Conservation (phyloP, 2,888 invertebrate genomes). For the Unio pictorum region DNA sequence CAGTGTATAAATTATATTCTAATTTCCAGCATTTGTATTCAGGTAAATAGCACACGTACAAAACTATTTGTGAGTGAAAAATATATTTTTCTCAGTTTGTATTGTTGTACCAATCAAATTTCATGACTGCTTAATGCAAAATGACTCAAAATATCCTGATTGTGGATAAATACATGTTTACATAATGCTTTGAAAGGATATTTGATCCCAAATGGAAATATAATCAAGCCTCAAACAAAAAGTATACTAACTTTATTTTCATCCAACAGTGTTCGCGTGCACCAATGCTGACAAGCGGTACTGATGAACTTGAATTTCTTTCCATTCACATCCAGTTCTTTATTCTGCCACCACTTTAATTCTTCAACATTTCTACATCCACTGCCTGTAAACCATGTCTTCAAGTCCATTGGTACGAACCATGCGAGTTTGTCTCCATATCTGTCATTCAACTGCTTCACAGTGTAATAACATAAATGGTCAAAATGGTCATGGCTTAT, state of each 20-base stretch:
- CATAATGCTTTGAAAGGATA: too few species aligned
- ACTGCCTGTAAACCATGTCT: slow-evolving; percentile 59
- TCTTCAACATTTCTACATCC: slow-evolving; percentile 39
- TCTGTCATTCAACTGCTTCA: slow-evolving; percentile 51
- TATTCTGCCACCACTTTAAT: slow-evolving; percentile 29
- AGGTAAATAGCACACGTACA: too few species aligned
- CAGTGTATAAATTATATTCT: too few species aligned
- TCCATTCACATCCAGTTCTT: neutral
- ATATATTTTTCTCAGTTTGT: too few species aligned
- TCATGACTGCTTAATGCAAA: too few species aligned
- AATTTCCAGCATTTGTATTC: too few species aligned
- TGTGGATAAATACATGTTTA: too few species aligned
- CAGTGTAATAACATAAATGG: slow-evolving; percentile 70
- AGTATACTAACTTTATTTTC: slow-evolving; percentile 66
- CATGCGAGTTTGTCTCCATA: slow-evolving; percentile 20
- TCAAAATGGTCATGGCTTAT: slow-evolving; percentile 75
- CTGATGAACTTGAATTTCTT: slow-evolving; percentile 61
- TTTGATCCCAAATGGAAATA: too few species aligned
- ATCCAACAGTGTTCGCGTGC: slow-evolving; percentile 69
- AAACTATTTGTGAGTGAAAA: too few species aligned
- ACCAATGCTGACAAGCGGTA: slow-evolving; percentile 75
- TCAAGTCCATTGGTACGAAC: slow-evolving; percentile 63
- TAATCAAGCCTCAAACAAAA: too few species aligned
- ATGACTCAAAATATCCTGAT: too few species aligned
- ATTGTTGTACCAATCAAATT: too few species aligned